Base-by-base conservation (phyloP, 2,888 invertebrate species). In the Platypus cylindrus region DNA sequence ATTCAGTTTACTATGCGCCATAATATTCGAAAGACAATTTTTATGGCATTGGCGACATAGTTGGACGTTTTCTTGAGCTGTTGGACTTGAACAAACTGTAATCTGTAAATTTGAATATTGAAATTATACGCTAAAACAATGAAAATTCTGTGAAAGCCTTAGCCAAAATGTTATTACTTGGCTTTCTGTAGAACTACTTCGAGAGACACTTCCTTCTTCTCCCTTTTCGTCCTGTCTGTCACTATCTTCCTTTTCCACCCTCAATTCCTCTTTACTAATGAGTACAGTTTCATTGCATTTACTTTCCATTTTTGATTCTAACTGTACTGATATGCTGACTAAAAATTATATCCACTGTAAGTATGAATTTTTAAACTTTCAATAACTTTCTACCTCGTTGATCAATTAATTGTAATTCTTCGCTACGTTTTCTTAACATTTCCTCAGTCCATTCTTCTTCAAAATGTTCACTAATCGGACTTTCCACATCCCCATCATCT, bases 41-140 rank as follows among this genome's bases (percentile, higher is more conserved):
- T 77, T 79, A 54, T 81, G 82, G 62, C 82, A 82, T 59, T 80
- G 77, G 45, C 77, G 72, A 62, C 82, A 82, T 35, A 82, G 76
- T 34, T 78, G 71, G 51, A 80, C 68, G 37, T 75, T 73, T 60
- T 80, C 81, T 41, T 76, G 74, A 33, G 75, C 72, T 38, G 76
- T 71, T 39, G 79, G 79, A 59, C 79, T 79, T 32, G 81, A 81
- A 51, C 79, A 70, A 36, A 82, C 80, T 30, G 81, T 81, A 46
- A 80, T 78, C 80, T 81, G 63, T 43, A 66, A 49, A 38, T 30
- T 17, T 5, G 3, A 16, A 15, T 15, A 28, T n/a, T n/a, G n/a
- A n/a, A n/a, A 4, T 28, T 5, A 18, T 16, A 17, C 17, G 3
- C 7, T 5, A 27, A 14, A 7, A 32, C 8, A 24, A 30, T 12